These are phyloP conservation scores for Penaeus vannamei DNA, from an alignment of 1,140 invertebrate genomes.

Conservation along the genomic window DNA sequence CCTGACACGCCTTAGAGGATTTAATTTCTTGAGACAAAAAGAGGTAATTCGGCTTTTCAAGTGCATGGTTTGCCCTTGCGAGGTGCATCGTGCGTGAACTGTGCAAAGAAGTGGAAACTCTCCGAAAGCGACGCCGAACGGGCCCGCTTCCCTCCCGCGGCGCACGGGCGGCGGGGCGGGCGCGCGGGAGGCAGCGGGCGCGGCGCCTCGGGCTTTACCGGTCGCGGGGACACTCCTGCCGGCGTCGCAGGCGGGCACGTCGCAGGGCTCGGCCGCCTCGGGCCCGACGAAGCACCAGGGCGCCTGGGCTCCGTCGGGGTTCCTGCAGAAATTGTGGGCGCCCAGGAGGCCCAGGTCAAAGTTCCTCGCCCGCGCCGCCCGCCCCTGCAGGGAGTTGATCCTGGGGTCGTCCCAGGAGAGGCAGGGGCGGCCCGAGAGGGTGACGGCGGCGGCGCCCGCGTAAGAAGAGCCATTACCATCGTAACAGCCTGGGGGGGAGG, in stretches of 20 bases:
- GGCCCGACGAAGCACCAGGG: constrained; percentile 76
- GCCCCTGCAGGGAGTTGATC: constrained; percentile 51
- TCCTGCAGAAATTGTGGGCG: constrained; percentile 76
- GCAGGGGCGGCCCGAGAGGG: constrained; percentile 44
- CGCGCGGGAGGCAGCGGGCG: neutral
- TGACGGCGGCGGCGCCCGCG: constrained; percentile 39
- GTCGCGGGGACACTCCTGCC: constrained; percentile 18
- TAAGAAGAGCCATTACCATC: constrained; percentile 44
- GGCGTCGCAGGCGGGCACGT: constrained; percentile 46
- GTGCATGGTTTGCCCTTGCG: no score
- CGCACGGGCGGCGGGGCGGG: neutral
- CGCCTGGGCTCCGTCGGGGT: constrained; percentile 72
- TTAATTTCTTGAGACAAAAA: no score
- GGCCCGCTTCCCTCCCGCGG: no score
- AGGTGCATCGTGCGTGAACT: no score
- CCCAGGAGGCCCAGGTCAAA: constrained; percentile 59
- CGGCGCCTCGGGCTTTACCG: neutral
- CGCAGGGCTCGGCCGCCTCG: constrained; percentile 74
- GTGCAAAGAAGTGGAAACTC: no score
- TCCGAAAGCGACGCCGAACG: no score
- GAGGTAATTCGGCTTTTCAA: no score
- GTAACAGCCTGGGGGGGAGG: constrained; percentile 50
- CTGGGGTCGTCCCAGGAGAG: constrained; percentile 55
- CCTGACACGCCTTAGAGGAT: no score
- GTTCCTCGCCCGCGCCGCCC: constrained; percentile 19